Evolutionary conservation across 2,888 invertebrate genomes (phyloP), one percentile per base, ranked within the genome.

Genomic region (Ormyrus pomaceus): DNA sequence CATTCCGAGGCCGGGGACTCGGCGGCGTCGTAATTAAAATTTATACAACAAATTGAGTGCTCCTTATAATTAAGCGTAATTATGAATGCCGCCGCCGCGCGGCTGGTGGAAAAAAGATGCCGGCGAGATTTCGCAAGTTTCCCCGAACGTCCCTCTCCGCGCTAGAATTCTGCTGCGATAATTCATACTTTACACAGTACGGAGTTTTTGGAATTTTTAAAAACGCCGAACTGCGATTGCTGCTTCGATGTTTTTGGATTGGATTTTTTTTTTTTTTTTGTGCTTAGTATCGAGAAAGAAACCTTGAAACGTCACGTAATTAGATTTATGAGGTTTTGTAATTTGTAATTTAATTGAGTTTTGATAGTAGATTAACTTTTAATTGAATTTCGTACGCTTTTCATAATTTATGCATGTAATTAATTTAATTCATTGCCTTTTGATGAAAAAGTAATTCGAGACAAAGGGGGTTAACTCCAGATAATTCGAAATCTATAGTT

Each of bases 281-380:
- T 1, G 19, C 19, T 1, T 1, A 2, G 19, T 1, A 19, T 19
- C 19, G 19, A 19, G 19, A 19, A 19, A 19, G 19, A 19, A 19
- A 1, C 19, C 19, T 19, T 19, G 19, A 19, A 19, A 19, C 19
- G 19, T 19, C 19, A 19, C 1, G 19, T 19, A 19, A 2, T 19
- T 19, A 19, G 19, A 19, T 19, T 19, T 19, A 19, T 19, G 19
- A 19, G 19, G 19, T 19, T 19, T 19, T 19, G 19, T 19, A 19
- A 19, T 19, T 19, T 19, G 19, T 19, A 19, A 19, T 19, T 64
- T 74, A 73, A 73, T 79, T 79, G 19, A 51, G 19, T 55, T 70
- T 79, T 68, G 46, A 79, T 79, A 64, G 5, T 62, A 79, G 46
- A 79, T 78, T 73, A 62, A 45, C 7, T 61, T 68, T 78, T 68